Conservation (phyloP, 2,888 invertebrate species). For the Bruchidius siliquastri region DNA sequence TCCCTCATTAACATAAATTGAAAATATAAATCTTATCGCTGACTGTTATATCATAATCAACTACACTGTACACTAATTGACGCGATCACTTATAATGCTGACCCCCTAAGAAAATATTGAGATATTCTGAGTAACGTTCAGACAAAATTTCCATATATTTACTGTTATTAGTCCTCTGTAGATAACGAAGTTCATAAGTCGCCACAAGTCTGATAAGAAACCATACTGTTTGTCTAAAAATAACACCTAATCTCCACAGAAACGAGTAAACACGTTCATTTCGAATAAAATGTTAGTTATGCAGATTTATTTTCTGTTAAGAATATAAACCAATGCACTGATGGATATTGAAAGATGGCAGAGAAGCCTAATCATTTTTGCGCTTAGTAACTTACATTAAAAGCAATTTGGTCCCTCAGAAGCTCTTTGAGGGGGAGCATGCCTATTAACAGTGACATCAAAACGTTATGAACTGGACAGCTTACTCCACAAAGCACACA, state of each 20-base stretch:
- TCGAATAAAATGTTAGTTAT: background rate
- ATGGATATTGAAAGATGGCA: background rate
- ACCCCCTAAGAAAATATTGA: background rate
- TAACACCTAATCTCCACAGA: constrained; percentile 4
- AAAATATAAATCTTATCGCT: background rate
- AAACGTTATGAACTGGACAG: too few species aligned
- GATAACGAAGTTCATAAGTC: constrained; percentile 21
- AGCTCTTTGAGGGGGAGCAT: too few species aligned
- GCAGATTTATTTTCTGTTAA: background rate
- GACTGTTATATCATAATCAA: background rate
- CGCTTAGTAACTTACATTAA: too few species aligned
- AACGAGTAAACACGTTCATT: constrained; percentile 2
- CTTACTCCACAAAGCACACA: too few species aligned
- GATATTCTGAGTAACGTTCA: constrained; percentile 8
- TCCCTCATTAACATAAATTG: background rate
- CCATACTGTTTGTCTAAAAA: background rate
- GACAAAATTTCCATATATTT: constrained; percentile 19
- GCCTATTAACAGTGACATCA: too few species aligned
- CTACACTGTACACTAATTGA: background rate
- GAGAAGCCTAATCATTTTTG: too few species aligned
- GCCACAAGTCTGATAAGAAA: constrained; percentile 9
- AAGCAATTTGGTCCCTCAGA: too few species aligned
- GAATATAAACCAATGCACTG: background rate
- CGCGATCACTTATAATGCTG: background rate
- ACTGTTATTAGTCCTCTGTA: constrained; percentile 7